phyloP scores from a whole-genome alignment of 2,113 vertebrate species.

The Vicugna pacos region DNA sequence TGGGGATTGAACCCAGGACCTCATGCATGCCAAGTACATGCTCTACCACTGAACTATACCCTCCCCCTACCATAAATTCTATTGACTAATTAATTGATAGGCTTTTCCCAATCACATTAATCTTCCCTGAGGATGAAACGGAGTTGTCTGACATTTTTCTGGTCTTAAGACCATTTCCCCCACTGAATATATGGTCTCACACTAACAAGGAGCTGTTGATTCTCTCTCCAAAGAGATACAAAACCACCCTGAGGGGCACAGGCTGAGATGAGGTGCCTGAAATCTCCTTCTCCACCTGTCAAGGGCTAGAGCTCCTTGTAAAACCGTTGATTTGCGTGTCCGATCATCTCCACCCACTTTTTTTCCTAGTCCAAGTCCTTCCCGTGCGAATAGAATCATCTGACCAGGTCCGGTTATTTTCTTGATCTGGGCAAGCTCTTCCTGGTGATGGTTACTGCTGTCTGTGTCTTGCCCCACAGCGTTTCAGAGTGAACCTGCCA shows the following conservation, averaged over 20 bases:
- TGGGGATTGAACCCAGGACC: no score
- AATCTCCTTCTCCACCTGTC: constrained; percentile 24
- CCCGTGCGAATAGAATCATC: neutral
- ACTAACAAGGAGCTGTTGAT: constrained; percentile 55
- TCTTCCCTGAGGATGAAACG: constrained; percentile 64
- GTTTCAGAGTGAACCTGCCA: constrained; percentile 56
- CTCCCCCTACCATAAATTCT: neutral
- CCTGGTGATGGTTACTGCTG: neutral
- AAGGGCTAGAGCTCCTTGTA: neutral
- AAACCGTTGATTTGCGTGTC: neutral
- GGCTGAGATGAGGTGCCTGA: neutral
- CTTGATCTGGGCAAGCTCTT: constrained; percentile 19
- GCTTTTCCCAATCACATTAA: constrained; percentile 66
- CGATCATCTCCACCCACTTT: neutral
- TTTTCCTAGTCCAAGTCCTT: neutral
- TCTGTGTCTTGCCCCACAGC: neutral
- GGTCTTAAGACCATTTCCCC: constrained; percentile 62
- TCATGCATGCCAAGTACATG: no score
- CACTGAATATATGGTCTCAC: constrained; percentile 58
- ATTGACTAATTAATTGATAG: constrained; percentile 72
- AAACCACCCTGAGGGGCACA: neutral
- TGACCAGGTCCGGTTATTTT: neutral
- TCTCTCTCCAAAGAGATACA: constrained; percentile 64
- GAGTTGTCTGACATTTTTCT: constrained; percentile 66
- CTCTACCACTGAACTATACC: no score